A percentile compares a stretch with the other conserved stretches of the same genome.
Evolutionary conservation across 2,888 invertebrate genomes (phyloP).

Genomic region (Alloplasta piceator): DNA sequence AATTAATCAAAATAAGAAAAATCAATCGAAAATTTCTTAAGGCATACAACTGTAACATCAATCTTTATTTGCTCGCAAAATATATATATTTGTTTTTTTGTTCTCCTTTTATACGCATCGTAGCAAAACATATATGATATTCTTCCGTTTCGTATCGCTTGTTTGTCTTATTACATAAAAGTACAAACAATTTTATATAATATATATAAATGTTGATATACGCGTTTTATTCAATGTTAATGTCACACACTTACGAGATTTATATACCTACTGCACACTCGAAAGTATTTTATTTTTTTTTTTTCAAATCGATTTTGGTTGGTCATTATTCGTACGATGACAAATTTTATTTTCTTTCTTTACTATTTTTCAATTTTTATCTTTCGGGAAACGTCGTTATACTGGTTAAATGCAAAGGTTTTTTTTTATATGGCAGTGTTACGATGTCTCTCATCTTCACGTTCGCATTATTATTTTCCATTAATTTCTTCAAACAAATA

Average conservation of each 20-base stretch:
- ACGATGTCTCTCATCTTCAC: constrained; percentile 61
- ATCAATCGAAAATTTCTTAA: constrained; percentile 54
- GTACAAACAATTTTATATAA: constrained; percentile 60
- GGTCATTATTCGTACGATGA: constrained; percentile 32
- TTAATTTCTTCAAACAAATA: constrained; percentile 61
- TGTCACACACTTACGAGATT: constrained; percentile 58
- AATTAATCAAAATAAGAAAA: constrained; percentile 39
- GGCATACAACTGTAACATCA: constrained; percentile 71
- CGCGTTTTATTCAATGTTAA: constrained; percentile 20
- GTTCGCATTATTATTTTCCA: constrained; percentile 59
- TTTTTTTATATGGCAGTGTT: constrained; percentile 74
- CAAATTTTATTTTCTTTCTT: constrained; percentile 9
- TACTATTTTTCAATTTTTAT: constrained; percentile 40
- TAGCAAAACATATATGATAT: constrained; percentile 62
- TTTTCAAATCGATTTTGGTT: constrained; percentile 1
- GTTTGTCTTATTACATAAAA: constrained; percentile 58
- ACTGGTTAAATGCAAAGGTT: constrained; percentile 73
- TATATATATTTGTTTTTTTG: constrained; percentile 64
- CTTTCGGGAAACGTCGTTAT: constrained; percentile 30
- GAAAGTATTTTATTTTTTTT: constrained; percentile 9
- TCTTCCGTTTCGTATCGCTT: constrained; percentile 56
- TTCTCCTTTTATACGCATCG: constrained; percentile 51
- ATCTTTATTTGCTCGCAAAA: constrained; percentile 76
- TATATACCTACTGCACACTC: constrained; percentile 18
- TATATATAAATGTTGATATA: neutral